These are phyloP conservation scores for Eleginops maclovinus DNA, from an alignment of 2,113 vertebrate genomes.

Conservation along the genomic window DNA sequence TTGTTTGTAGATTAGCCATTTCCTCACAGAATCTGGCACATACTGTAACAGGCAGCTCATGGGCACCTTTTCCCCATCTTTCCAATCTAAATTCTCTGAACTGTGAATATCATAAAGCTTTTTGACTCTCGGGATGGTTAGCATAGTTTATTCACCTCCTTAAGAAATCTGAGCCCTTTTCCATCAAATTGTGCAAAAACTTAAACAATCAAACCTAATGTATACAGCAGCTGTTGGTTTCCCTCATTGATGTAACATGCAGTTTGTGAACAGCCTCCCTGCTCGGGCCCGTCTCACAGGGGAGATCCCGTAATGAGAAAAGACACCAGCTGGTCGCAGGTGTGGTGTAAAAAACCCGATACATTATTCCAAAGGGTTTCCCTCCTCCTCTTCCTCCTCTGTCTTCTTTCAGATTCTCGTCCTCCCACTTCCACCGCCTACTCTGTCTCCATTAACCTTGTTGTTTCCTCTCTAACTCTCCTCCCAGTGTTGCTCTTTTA, in stretches of 20 bases:
- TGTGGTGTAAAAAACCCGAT: slow-evolving; percentile 56
- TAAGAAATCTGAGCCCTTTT: not conserved
- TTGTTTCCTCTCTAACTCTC: slow-evolving; percentile 19
- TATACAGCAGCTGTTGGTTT: slow-evolving; percentile 22
- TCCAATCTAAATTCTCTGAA: not conserved
- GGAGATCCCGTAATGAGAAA: slow-evolving; percentile 62
- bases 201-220: not conserved
- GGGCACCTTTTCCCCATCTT: not conserved
- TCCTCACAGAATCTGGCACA: not conserved
- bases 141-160: too few relatives aligned
- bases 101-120: not conserved
- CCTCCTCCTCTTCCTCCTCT: slow-evolving; percentile 36
- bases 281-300: slow-evolving; percentile 26
- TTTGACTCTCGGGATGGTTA: not conserved
- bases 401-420: slow-evolving; percentile 22
- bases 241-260: slow-evolving; percentile 22
- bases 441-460: slow-evolving; percentile 9
- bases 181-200: not conserved
- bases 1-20: not conserved
- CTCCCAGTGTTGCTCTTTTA: slow-evolving; percentile 11
- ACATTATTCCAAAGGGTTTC: slow-evolving; percentile 60
- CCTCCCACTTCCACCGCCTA: not conserved
- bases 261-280: slow-evolving; percentile 35
- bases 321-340: slow-evolving; percentile 67
- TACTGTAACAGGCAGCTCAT: not conserved